phyloP scores from a whole-genome alignment of 2,113 vertebrate species.

The Myiozetetes cayanensis region DNA sequence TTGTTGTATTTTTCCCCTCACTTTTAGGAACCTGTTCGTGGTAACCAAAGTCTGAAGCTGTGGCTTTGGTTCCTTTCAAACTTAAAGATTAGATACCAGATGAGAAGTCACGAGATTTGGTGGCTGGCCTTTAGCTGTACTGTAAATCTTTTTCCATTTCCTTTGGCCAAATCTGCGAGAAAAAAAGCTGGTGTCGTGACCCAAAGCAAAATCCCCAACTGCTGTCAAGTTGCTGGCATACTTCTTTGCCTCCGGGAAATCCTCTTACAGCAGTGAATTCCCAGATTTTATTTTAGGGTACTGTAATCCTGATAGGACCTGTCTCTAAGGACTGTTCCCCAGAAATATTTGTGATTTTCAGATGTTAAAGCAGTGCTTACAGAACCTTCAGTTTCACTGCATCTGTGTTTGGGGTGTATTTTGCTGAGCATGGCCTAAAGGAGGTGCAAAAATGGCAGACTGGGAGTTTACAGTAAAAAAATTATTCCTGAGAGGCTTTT shows the following conservation, averaged over 20 bases:
- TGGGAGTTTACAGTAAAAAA: neutral
- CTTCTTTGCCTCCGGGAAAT: neutral
- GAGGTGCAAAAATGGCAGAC: neutral
- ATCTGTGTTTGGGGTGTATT: neutral
- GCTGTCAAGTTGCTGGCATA: neutral
- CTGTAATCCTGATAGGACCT: neutral
- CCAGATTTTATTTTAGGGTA: neutral
- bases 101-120: neutral
- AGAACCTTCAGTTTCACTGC: neutral
- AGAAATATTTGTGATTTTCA: neutral
- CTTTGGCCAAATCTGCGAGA: neutral
- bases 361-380: neutral
- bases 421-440: neutral
- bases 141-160: constrained; percentile 15
- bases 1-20: neutral
- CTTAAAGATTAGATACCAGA: constrained; percentile 19
- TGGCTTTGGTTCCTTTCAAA: neutral
- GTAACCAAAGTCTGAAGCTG: neutral
- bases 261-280: neutral
- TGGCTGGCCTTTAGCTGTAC: neutral
- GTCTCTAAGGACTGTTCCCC: neutral
- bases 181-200: neutral
- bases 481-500: neutral
- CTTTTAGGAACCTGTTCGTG: neutral
- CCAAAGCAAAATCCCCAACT: neutral